phyloP scores from a whole-genome alignment of 2,113 vertebrate species.

The Polyodon spathula region DNA sequence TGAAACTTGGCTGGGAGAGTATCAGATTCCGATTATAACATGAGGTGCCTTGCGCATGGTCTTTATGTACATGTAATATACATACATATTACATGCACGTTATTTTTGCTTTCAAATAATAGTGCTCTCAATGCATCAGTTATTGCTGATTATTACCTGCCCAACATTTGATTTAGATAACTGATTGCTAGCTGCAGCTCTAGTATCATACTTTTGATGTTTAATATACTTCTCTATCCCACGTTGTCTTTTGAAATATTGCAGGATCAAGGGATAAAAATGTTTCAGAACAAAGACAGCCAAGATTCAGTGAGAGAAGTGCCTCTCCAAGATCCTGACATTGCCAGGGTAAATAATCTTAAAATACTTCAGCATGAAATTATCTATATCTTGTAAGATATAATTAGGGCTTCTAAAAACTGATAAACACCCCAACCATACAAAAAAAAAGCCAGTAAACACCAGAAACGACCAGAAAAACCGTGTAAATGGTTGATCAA shows the following conservation, averaged over 20 bases:
- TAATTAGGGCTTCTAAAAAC: background rate
- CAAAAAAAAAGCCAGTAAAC: too few relatives aligned
- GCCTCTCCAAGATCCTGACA: constrained; percentile 41
- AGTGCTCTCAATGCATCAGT: background rate
- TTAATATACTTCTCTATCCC: background rate
- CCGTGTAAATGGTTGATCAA: too few relatives aligned
- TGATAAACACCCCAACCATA: too few relatives aligned
- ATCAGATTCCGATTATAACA: background rate
- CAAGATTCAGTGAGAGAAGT: constrained; percentile 52
- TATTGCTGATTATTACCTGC: too few relatives aligned
- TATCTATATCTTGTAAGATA: background rate
- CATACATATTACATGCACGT: background rate
- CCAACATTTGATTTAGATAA: background rate
- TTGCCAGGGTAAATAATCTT: constrained; percentile 60
- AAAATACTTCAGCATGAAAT: background rate
- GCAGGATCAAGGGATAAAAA: constrained; percentile 67
- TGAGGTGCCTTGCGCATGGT: background rate
- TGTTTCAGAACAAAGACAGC: constrained; percentile 57
- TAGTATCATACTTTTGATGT: background rate
- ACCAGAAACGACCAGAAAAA: too few relatives aligned
- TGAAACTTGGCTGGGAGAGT: background rate
- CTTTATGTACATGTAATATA: too few relatives aligned
- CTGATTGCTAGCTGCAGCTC: background rate
- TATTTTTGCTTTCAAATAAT: background rate
- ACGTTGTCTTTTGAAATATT: constrained; percentile 29